A percentile compares a stretch with the other conserved stretches of the same genome.
Evolutionary conservation across 2,888 invertebrate species (phyloP).

Genomic region (Drosophila acutilabella): DNA sequence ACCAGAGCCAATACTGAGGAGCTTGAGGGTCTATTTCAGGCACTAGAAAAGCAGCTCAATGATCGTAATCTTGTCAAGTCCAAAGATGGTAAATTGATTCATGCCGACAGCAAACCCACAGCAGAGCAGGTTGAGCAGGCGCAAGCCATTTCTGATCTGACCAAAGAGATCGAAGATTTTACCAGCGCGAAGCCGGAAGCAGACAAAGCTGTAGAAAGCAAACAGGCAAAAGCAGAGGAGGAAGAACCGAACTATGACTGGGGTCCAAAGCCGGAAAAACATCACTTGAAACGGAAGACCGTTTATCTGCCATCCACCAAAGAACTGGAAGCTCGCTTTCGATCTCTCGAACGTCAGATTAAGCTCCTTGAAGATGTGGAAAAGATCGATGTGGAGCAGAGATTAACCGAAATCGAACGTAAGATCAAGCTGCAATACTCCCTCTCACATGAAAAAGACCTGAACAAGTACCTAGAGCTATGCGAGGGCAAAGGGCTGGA

Average conservation of each 20-base stretch:
- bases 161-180: slow-evolving; percentile 76
- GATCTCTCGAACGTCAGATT: slow-evolving; percentile 81
- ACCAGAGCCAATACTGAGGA: slow-evolving; percentile 83
- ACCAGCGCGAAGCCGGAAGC: slow-evolving; percentile 56
- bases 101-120: slow-evolving; percentile 44
- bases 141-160: slow-evolving; percentile 73
- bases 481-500: slow-evolving; percentile 81
- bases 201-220: slow-evolving; percentile 8
- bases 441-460: slow-evolving; percentile 81
- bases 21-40: slow-evolving; percentile 79
- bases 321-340: slow-evolving; percentile 81
- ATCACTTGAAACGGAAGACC: slow-evolving; percentile 80
- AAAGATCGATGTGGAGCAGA: slow-evolving; percentile 81
- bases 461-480: slow-evolving; percentile 77
- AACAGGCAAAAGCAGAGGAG: slow-evolving; percentile 13
- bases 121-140: slow-evolving; percentile 59
- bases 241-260: slow-evolving; percentile 70
- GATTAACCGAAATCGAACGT: slow-evolving; percentile 79
- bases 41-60: slow-evolving; percentile 81
- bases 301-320: slow-evolving; percentile 82
- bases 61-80: slow-evolving; percentile 74
- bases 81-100: slow-evolving; percentile 64
- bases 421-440: slow-evolving; percentile 82
- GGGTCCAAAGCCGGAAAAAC: slow-evolving; percentile 80
- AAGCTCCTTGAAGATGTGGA: slow-evolving; percentile 82